Evolutionary conservation across 2,797 vertebrate genomes (phyloP), one percentile per base, ranked within the genome.

Genomic region (Hydrolagus colliei): DNA sequence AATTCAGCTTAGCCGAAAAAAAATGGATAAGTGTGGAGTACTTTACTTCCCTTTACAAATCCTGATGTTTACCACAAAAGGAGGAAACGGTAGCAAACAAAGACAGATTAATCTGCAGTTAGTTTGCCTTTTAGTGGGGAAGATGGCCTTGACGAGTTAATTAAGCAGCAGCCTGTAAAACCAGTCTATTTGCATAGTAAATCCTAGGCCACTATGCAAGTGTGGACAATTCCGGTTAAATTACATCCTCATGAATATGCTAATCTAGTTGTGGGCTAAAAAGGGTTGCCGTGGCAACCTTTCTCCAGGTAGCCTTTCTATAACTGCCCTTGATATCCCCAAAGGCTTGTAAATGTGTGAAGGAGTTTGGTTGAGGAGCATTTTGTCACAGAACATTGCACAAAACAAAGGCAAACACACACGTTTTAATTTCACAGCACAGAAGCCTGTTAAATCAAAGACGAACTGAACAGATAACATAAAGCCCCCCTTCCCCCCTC

Each of bases 171-270:
- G 94, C 92, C 94, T 94, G 94, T 94, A 93, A 94, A 93, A 93
- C 91, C 93, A 92, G 93, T 94, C 93, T 94, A 94, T 95, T 95
- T 95, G 94, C 94, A 93, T 94, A 93, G 93, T 92, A 93, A 95
- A 94, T 94, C 93, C 93, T 91, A 94, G 94, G 93, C 94, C 93
- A 94, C 93, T 92, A 92, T 89, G 92, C 91, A 92, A 84, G 88
- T 87, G 90, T 93, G 93, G 93, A 93, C 93, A 93, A 94, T 94
- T 93, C 93, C 88, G 89, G 92, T 92, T 92, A 93, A 95, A 95
- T 95, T 95, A 95, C 92, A 93, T 91, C 93, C 94, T 95, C 93
- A 95, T 95, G 94, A 95, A 95, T 95, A 95, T 94, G 94, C 94
- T 95, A 95, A 95, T 95, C 93, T 93, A 93, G 93, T 93, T 92